These are phyloP conservation scores for Helicolenus hilgendorfi DNA, from an alignment of 2,797 vertebrate genomes.

Conservation along the genomic window DNA sequence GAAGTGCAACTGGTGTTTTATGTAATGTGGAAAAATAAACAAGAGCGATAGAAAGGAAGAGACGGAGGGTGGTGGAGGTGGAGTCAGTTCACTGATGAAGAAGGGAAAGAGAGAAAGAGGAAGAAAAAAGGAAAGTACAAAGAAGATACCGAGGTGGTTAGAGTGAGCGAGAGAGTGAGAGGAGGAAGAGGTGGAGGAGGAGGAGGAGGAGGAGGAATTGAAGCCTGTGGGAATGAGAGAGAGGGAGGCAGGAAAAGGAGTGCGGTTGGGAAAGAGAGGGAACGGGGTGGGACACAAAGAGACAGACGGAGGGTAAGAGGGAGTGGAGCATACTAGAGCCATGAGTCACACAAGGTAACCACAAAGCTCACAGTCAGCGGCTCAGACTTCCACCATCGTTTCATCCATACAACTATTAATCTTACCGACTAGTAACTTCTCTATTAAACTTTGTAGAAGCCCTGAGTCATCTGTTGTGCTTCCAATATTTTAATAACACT, in stretches of 20 bases:
- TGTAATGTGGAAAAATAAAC: neutral
- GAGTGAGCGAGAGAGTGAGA: neutral
- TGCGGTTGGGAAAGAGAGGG: constrained; percentile 39
- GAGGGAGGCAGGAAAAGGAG: constrained; percentile 24
- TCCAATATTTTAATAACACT: neutral
- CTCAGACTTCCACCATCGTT: constrained; percentile 18
- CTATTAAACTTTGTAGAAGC: neutral
- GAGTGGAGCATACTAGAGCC: constrained; percentile 78
- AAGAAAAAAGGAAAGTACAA: neutral
- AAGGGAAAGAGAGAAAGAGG: neutral
- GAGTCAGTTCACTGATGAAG: neutral
- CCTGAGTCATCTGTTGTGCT: neutral
- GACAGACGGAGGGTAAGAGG: constrained; percentile 47
- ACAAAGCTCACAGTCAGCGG: constrained; percentile 39
- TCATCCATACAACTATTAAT: neutral
- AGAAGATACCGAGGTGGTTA: neutral
- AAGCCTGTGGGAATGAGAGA: neutral
- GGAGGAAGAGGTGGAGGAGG: no score
- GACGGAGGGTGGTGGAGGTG: neutral
- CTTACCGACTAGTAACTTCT: neutral
- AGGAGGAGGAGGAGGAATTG: neutral
- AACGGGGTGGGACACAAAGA: constrained; percentile 46
- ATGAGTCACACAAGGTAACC: constrained; percentile 82
- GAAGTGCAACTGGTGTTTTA: neutral
- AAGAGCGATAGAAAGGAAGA: neutral